A percentile compares a stretch with the other conserved stretches of the same genome.
phyloP scores from a whole-genome alignment of 1,140 invertebrate species.

The Sweltsa coloradensis region DNA sequence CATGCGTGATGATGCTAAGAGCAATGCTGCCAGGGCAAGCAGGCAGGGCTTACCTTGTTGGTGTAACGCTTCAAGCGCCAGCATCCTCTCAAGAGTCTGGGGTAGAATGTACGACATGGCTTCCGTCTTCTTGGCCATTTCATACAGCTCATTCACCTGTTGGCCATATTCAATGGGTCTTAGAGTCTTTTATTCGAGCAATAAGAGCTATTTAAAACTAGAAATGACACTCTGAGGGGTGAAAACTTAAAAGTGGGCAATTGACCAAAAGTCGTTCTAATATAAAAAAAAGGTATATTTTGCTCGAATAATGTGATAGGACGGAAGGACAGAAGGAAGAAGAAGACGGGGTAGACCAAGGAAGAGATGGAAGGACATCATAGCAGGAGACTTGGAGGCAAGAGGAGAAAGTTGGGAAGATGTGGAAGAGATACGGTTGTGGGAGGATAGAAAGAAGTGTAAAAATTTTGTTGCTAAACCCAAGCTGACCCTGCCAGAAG shows the following conservation, averaged over 20 bases:
- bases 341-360: too few species aligned
- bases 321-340: neutral
- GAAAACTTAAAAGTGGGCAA: neutral
- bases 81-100: slow-evolving; percentile 70
- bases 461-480: too few species aligned
- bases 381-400: too few species aligned
- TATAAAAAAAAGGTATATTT: neutral
- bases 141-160: slow-evolving; percentile 72
- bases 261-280: too few species aligned
- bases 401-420: too few species aligned
- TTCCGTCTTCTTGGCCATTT: slow-evolving; percentile 74
- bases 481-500: too few species aligned
- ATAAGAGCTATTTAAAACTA: neutral
- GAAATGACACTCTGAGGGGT: neutral
- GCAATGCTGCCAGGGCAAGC: too few species aligned
- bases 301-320: neutral
- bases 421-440: too few species aligned
- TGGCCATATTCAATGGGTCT: slow-evolving; percentile 20
- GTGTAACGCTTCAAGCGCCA: slow-evolving; percentile 72
- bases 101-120: slow-evolving; percentile 60
- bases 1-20: too few species aligned
- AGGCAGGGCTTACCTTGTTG: slow-evolving; percentile 71
- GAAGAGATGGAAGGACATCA: too few species aligned
- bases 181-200: neutral
- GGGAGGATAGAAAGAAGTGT: too few species aligned